Evolutionary conservation across 2,888 invertebrate genomes (phyloP).

Genomic region (Doris montereyensis): DNA sequence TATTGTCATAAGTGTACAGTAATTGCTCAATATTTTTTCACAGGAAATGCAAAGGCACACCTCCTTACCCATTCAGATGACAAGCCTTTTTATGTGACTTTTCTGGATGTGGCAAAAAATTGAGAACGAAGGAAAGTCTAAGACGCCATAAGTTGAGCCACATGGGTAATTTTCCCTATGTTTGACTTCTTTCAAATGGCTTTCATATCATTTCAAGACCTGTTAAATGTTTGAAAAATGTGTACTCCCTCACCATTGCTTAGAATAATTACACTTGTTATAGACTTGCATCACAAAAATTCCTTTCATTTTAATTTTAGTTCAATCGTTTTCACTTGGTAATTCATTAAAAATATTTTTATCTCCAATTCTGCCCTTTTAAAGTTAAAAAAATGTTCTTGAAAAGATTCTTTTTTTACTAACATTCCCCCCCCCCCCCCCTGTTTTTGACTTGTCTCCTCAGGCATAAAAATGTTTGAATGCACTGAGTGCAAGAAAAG

Average conservation of each 20-base stretch:
- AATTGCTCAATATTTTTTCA: slow-evolving; percentile 23
- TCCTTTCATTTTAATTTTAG: no score
- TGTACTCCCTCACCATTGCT: neutral
- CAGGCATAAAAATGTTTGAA: slow-evolving; percentile 68
- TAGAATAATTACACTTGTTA: no score
- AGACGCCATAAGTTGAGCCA: slow-evolving; percentile 65
- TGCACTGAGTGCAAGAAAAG: slow-evolving; percentile 64
- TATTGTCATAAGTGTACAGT: no score
- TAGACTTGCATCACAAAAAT: no score
- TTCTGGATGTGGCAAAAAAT: slow-evolving; percentile 58
- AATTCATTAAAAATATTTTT: no score
- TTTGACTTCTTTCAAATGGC: no score
- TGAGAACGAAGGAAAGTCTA: slow-evolving; percentile 65
- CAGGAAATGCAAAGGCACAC: slow-evolving; percentile 67
- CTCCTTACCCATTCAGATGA: slow-evolving; percentile 59
- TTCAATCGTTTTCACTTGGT: no score
- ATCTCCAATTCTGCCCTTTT: no score
- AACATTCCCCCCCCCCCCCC: no score
- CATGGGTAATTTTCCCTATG: no score
- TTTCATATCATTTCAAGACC: neutral
- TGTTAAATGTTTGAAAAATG: neutral
- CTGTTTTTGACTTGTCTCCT: slow-evolving; percentile 6
- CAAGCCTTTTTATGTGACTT: slow-evolving; percentile 63
- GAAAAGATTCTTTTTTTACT: no score
- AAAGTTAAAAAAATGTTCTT: no score